phyloP scores from a whole-genome alignment of 2,888 invertebrate genomes.

The Andrena hattorfiana region DNA sequence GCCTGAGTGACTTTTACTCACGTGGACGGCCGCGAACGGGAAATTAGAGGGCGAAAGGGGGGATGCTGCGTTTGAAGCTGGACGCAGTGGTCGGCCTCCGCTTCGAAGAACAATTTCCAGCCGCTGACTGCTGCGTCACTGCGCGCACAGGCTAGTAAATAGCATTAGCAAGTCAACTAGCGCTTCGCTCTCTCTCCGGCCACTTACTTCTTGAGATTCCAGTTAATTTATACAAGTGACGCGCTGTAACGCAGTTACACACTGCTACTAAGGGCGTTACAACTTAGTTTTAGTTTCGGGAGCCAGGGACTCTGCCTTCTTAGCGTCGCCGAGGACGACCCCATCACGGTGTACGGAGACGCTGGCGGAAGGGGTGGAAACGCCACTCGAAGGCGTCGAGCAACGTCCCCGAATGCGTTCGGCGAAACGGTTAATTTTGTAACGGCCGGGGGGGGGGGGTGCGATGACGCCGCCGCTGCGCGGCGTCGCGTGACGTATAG shows the following conservation, averaged over 20 bases:
- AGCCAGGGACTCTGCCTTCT: constrained; percentile 64
- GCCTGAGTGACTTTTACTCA: constrained; percentile 30
- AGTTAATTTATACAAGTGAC: constrained; percentile 84
- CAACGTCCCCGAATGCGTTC: constrained; percentile 23
- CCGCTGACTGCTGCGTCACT: constrained; percentile 70
- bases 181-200: constrained; percentile 77
- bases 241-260: constrained; percentile 81
- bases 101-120: constrained; percentile 68
- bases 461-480: constrained; percentile 9
- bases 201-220: constrained; percentile 83
- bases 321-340: constrained; percentile 35
- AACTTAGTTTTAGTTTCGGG: constrained; percentile 79
- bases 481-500: constrained; percentile 22
- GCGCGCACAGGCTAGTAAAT: constrained; percentile 77
- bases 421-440: constrained; percentile 48
- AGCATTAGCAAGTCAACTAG: constrained; percentile 84
- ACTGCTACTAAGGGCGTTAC: constrained; percentile 76
- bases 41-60: constrained; percentile 41
- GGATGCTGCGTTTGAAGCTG: constrained; percentile 8
- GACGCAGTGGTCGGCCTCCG: constrained; percentile 14
- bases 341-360: neutral
- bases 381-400: constrained; percentile 14
- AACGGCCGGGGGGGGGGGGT: constrained; percentile 22
- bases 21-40: constrained; percentile 37
- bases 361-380: neutral